A percentile compares a stretch with the other conserved stretches of the same genome.
phyloP scores from a whole-genome alignment of 2,113 vertebrate genomes.

The Lagenorhynchus albirostris region DNA sequence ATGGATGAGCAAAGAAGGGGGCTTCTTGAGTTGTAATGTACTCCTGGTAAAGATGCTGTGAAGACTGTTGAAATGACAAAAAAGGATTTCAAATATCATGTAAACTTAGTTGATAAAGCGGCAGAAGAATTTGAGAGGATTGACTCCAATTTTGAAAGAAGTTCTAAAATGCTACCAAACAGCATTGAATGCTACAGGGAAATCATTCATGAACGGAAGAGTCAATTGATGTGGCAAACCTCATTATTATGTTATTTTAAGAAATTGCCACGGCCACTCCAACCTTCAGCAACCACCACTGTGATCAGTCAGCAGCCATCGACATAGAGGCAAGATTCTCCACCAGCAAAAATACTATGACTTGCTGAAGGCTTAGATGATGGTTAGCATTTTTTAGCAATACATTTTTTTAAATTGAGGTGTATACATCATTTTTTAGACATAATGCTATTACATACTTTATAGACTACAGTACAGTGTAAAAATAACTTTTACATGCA shows the following conservation, averaged over 20 bases:
- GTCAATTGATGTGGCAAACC: background rate
- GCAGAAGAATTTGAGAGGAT: background rate
- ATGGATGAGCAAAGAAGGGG: background rate
- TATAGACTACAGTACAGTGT: background rate
- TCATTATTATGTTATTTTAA: background rate
- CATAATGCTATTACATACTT: background rate
- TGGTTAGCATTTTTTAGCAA: background rate
- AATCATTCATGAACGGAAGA: background rate
- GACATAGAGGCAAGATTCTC: background rate
- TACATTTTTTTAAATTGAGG: background rate
- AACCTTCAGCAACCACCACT: background rate
- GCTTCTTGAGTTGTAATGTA: background rate
- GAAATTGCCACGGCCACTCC: background rate
- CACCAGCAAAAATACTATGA: background rate
- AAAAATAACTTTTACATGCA: background rate
- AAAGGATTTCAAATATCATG: background rate
- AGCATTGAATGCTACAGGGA: background rate
- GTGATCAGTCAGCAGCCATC: background rate
- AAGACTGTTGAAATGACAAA: background rate
- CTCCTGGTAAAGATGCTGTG: background rate
- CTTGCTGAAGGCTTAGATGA: background rate
- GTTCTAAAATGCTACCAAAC: background rate
- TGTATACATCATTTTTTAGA: background rate
- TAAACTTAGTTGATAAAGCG: background rate
- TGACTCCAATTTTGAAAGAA: background rate